Evolutionary conservation across 2,797 vertebrate genomes (phyloP).

Genomic region (Tiaroga cobitis): DNA sequence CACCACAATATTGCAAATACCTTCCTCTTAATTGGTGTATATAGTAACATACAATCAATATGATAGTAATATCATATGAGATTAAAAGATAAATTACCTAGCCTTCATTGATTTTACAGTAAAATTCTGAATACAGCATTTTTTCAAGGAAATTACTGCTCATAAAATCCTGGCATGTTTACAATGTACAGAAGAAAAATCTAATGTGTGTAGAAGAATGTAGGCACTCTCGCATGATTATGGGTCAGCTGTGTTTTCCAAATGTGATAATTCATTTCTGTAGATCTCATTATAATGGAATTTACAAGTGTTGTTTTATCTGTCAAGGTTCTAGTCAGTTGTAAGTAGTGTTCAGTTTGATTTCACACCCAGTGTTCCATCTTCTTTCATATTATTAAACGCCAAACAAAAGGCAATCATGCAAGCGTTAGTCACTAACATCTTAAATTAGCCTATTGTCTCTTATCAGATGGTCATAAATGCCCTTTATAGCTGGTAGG

Average conservation of each 20-base stretch:
- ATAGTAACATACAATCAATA: neutral
- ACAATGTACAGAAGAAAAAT: neutral
- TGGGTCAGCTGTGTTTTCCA: neutral
- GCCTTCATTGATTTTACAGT: neutral
- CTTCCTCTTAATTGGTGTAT: neutral
- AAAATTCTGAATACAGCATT: neutral
- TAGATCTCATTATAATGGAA: neutral
- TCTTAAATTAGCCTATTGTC: constrained; percentile 73
- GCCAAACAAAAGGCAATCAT: constrained; percentile 71
- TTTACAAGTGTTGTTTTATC: neutral
- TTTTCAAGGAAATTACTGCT: neutral
- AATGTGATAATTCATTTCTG: neutral
- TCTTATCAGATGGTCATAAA: constrained; percentile 74
- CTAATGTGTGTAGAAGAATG: neutral
- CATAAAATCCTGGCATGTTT: neutral
- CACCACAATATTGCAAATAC: neutral
- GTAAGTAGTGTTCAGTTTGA: constrained; percentile 44
- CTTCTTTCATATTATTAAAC: constrained; percentile 65
- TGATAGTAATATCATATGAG: neutral
- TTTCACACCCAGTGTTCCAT: constrained; percentile 63
- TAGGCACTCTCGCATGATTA: neutral
- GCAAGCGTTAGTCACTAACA: constrained; percentile 64
- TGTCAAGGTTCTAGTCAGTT: neutral
- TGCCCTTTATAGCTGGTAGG: constrained; percentile 70
- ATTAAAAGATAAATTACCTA: neutral